phyloP scores from a whole-genome alignment of 2,113 vertebrate species.

The Lepus americanus region DNA sequence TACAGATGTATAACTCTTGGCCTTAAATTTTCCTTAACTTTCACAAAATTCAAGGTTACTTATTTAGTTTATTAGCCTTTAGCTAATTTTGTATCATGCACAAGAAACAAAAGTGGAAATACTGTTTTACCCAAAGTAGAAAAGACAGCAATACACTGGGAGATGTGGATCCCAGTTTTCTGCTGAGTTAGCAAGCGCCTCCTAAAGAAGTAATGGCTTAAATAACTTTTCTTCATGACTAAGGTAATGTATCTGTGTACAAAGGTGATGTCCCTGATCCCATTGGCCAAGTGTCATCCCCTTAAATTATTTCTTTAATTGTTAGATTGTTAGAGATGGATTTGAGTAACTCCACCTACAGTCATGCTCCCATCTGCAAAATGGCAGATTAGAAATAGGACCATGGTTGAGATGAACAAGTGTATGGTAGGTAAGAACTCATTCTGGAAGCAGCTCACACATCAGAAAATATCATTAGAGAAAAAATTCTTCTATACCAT shows the following conservation, averaged over 20 bases:
- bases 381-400: not conserved
- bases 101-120: constrained; percentile 47
- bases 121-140: constrained; percentile 18
- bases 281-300: not conserved
- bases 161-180: not conserved
- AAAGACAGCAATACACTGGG: not conserved
- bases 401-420: not conserved
- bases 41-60: constrained; percentile 85
- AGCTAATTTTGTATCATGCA: constrained; percentile 73
- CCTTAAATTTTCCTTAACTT: constrained; percentile 81
- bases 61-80: constrained; percentile 54
- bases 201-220: not conserved
- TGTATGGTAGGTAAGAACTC: not conserved
- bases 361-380: not conserved
- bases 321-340: not conserved
- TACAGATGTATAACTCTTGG: constrained; percentile 77
- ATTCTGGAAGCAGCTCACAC: not conserved
- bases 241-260: not conserved
- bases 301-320: not conserved
- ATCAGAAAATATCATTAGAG: not conserved
- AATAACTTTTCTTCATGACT: not conserved
- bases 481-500: not conserved
- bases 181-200: constrained; percentile 1
- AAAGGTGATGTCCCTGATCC: not conserved
- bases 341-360: not conserved